phyloP scores from a whole-genome alignment of 2,888 invertebrate species.

The Melipona beecheii region DNA sequence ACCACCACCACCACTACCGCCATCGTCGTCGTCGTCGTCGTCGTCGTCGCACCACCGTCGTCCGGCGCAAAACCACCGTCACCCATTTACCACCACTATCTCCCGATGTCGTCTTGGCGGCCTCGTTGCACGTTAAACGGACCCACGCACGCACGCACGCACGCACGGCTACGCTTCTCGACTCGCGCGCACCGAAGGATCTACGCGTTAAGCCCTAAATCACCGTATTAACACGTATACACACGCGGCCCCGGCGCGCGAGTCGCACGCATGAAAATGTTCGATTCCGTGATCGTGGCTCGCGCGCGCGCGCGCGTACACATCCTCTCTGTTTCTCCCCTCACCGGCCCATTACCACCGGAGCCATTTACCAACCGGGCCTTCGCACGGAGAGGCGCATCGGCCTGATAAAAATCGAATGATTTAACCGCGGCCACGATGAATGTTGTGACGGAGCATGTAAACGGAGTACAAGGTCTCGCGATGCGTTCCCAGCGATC shows the following conservation, averaged over 20 bases:
- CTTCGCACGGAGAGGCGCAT: neutral
- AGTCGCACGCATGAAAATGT: conserved; percentile 76
- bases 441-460: conserved; percentile 72
- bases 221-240: conserved; percentile 72
- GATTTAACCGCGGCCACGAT: conserved; percentile 72
- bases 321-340: conserved; percentile 19
- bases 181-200: conserved; percentile 53
- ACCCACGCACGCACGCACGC: conserved; percentile 64
- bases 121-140: conserved; percentile 34
- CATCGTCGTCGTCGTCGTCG: neutral
- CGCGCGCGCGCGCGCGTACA: conserved; percentile 29
- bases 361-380: conserved; percentile 14
- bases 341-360: neutral
- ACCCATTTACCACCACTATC: conserved; percentile 7
- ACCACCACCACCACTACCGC: conserved; percentile 46
- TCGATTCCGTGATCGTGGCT: conserved; percentile 56
- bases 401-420: conserved; percentile 71
- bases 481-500: conserved; percentile 67
- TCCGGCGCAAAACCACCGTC: neutral
- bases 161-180: conserved; percentile 45
- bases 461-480: conserved; percentile 69
- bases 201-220: conserved; percentile 74
- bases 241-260: conserved; percentile 24
- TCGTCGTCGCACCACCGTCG: neutral
- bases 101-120: neutral